Conservation (phyloP, 2,797 vertebrate species). For the Aotus griseimembra region DNA sequence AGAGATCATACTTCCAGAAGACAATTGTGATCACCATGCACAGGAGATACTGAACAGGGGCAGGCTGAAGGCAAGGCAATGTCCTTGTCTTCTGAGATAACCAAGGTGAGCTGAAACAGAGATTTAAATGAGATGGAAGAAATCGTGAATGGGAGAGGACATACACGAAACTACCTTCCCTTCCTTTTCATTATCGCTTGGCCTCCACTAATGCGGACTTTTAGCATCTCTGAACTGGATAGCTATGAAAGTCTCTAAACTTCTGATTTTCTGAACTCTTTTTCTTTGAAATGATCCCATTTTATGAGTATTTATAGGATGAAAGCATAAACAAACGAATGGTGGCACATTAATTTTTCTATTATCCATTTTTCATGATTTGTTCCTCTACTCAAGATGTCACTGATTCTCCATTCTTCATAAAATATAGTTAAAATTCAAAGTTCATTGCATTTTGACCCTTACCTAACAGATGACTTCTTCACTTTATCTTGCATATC, state of each 20-base stretch:
- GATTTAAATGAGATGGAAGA: background rate
- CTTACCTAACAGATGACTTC: background rate
- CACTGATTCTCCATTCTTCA: background rate
- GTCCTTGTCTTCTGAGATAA: background rate
- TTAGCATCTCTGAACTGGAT: background rate
- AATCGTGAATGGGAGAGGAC: background rate
- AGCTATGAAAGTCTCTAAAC: background rate
- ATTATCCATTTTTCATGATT: background rate
- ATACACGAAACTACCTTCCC: background rate
- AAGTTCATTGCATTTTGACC: background rate
- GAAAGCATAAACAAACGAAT: constrained; percentile 12
- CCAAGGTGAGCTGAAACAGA: background rate
- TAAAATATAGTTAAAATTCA: constrained; percentile 16
- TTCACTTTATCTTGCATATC: background rate
- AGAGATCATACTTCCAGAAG: background rate
- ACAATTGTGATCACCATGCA: background rate
- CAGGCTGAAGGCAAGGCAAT: background rate
- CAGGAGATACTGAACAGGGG: rapidly evolving
- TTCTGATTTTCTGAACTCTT: background rate
- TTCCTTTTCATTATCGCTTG: background rate
- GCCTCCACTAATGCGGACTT: background rate
- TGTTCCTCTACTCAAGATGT: background rate
- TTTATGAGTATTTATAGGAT: background rate
- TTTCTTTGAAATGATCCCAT: background rate
- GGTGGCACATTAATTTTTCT: background rate